Conservation (phyloP, 2,113 vertebrate species). For the Nycticryphes semicollaris region DNA sequence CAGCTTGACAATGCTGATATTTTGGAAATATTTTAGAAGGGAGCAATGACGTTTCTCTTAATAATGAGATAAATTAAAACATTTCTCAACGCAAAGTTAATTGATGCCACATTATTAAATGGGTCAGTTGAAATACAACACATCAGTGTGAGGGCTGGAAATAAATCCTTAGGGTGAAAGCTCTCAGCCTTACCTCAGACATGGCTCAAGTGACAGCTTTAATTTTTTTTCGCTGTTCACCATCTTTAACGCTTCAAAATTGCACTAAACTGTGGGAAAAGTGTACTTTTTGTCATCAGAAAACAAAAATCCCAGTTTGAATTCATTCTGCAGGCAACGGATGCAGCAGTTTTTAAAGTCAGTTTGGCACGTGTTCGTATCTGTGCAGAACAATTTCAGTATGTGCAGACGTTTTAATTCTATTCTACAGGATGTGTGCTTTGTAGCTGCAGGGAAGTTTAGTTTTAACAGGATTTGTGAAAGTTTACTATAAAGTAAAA, state of each 20-base stretch:
- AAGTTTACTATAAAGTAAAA: not conserved
- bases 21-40: not conserved
- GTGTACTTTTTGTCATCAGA: not conserved
- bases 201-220: fast-evolving
- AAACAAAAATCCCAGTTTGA: not conserved
- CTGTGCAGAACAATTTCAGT: not conserved
- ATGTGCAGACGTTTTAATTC: not conserved
- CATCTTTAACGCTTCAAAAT: not conserved
- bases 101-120: not conserved
- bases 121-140: not conserved
- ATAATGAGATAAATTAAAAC: not conserved
- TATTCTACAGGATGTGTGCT: not conserved
- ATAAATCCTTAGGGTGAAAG: not conserved
- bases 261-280: not conserved
- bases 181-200: not conserved
- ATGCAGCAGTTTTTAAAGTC: not conserved
- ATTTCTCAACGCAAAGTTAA: not conserved
- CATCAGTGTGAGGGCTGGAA: not conserved
- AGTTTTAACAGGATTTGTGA: not conserved
- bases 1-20: not conserved
- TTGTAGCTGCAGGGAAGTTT: not conserved
- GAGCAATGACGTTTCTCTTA: not conserved
- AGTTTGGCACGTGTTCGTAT: fast-evolving
- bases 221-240: not conserved
- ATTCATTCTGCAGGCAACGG: not conserved